phyloP scores from a whole-genome alignment of 2,888 invertebrate genomes.

The Aquatica leii region DNA sequence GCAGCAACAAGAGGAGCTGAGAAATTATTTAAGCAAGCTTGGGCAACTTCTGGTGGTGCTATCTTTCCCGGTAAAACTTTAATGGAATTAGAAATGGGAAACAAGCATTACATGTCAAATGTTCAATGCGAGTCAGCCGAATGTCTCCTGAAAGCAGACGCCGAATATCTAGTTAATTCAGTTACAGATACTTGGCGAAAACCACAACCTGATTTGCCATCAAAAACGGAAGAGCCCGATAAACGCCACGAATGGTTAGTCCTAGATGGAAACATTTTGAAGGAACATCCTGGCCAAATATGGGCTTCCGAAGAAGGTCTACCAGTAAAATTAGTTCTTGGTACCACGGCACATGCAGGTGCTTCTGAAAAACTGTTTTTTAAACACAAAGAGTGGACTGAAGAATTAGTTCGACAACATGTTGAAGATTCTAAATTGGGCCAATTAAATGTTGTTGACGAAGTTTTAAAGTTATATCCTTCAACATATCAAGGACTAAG shows the following conservation, averaged over 20 bases:
- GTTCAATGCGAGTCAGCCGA: slow-evolving; percentile 62
- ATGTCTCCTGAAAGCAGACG: slow-evolving; percentile 66
- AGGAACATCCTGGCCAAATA: slow-evolving; percentile 71
- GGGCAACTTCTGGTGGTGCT: slow-evolving; percentile 82
- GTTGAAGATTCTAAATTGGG: slow-evolving; percentile 72
- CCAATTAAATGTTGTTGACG: slow-evolving; percentile 68
- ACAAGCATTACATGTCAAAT: slow-evolving; percentile 68
- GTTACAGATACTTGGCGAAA: slow-evolving; percentile 79
- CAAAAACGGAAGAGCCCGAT: slow-evolving; percentile 64
- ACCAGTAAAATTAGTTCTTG: slow-evolving; percentile 69
- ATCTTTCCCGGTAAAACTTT: slow-evolving; percentile 74
- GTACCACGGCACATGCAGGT: slow-evolving; percentile 78
- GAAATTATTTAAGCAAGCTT: slow-evolving; percentile 76
- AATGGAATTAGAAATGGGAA: slow-evolving; percentile 67
- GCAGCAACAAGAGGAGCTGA: slow-evolving; percentile 67
- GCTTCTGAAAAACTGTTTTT: slow-evolving; percentile 69
- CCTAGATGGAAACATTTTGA: slow-evolving; percentile 74
- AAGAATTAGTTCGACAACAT: slow-evolving; percentile 70
- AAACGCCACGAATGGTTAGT: slow-evolving; percentile 77
- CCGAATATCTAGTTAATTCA: slow-evolving; percentile 69
- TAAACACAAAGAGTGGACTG: slow-evolving; percentile 72
- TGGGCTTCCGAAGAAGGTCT: slow-evolving; percentile 65
- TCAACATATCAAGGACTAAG: slow-evolving; percentile 72
- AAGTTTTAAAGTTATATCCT: slow-evolving; percentile 72
- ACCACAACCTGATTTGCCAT: slow-evolving; percentile 65